Base-by-base conservation (phyloP, 2,797 vertebrate genomes). In the Gallinago stenura region DNA sequence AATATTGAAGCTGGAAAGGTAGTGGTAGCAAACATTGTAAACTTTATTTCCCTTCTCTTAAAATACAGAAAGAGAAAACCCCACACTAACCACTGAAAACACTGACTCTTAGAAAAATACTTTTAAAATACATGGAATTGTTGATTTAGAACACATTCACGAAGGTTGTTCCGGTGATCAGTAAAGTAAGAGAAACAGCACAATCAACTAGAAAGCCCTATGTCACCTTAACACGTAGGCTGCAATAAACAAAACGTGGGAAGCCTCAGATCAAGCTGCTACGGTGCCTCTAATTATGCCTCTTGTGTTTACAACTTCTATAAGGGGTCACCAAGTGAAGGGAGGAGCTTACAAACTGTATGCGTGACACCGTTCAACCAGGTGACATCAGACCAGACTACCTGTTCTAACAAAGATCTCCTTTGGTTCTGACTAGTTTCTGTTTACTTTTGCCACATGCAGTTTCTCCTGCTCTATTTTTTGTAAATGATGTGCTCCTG, bases 371-470 rank as follows among this genome's bases (percentile, higher is more conserved):
- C 25, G 68, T 39, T 90, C 77, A 69, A 66, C 37, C 88, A 88
- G 73, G 91, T 91, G 66, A 91, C 82, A 93, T 66, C 76, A 83
- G 57, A 35, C 24, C 60, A 77, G 15, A 8, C 8, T 22, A 87
- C n/a, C 60, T 50, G 25, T 71, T 94, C 76, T 83, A 81, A 91
- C 65, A 91, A 89, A 93, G 68, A 72, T 50, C 15, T 53, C 65
- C 64, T 84, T 88, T 84, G 11, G 2, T 88, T 95, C 93, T 93
- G 30, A 83, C 48, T 83, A 46, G 39, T 71, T 92, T 81, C 81
- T 94, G 35, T 72, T 93, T 94, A 76, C 75, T 95, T 97, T 89
- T 89, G 31, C 61, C 72, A 79, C 9, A 70, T 11, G 50, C 79
- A 90, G 70, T 58, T 86, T 89, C 68, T 90, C 51, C 43, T 43